Evolutionary conservation across 2,888 invertebrate genomes (phyloP).

Genomic region (Nomada fucata): DNA sequence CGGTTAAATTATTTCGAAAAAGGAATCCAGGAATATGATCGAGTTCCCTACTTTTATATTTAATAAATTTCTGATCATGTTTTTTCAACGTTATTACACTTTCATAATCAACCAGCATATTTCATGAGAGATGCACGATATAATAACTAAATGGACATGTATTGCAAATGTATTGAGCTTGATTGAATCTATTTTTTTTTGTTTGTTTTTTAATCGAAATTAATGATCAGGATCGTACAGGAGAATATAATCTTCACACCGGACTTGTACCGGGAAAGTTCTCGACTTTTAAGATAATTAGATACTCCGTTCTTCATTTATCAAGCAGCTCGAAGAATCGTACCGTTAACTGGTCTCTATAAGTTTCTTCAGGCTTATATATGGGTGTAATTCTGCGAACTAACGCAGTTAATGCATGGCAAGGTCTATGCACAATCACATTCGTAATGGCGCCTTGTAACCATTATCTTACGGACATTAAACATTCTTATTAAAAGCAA

Average conservation of each 20-base stretch:
- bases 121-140: neutral
- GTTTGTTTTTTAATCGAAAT: neutral
- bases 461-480: conserved; percentile 32
- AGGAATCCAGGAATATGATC: too few relatives aligned
- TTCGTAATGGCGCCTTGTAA: conserved; percentile 24
- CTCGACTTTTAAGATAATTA: conserved; percentile 28
- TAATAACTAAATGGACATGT: neutral
- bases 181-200: too few relatives aligned
- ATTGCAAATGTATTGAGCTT: too few relatives aligned
- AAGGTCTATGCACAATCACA: conserved; percentile 24
- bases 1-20: too few relatives aligned
- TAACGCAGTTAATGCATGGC: conserved; percentile 16
- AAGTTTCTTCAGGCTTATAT: conserved; percentile 22
- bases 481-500: conserved; percentile 43
- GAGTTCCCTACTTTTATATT: too few relatives aligned
- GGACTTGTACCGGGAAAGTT: conserved; percentile 12
- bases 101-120: neutral
- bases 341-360: conserved; percentile 35
- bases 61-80: neutral
- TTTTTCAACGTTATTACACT: too few relatives aligned
- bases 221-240: neutral
- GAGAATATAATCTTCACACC: conserved; percentile 25
- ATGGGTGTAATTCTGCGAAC: conserved; percentile 22
- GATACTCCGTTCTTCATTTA: conserved; percentile 23
- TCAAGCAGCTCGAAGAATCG: conserved; percentile 13